Percentiles rank a stretch among this genome's conserved stretches.
phyloP scores from a whole-genome alignment of 2,797 vertebrate genomes.

The Prionace glauca region DNA sequence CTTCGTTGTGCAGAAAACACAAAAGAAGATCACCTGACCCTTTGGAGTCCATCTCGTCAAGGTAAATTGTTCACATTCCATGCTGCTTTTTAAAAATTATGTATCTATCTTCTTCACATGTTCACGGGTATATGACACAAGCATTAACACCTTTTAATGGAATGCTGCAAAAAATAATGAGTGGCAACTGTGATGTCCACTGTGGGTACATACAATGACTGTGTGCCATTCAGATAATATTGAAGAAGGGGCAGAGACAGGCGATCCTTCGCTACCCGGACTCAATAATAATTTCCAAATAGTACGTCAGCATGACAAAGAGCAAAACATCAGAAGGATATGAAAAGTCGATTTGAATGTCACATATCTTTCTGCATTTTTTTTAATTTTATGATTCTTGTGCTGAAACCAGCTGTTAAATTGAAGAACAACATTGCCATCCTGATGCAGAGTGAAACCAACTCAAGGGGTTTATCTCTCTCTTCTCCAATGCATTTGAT shows the following conservation, averaged over 20 bases:
- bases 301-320: background rate
- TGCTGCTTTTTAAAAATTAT: too few relatives aligned
- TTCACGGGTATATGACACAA: too few relatives aligned
- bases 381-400: background rate
- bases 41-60: too few relatives aligned
- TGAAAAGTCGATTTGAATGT: background rate
- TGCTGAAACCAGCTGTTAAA: background rate
- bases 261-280: background rate
- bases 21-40: too few relatives aligned
- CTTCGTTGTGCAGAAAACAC: too few relatives aligned
- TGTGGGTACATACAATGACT: background rate
- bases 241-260: background rate
- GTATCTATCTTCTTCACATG: too few relatives aligned
- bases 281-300: background rate
- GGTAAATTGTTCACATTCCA: too few relatives aligned
- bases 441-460: background rate
- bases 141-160: background rate
- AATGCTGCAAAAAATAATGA: background rate
- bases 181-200: background rate
- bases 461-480: background rate
- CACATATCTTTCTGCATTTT: background rate
- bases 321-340: background rate
- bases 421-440: background rate
- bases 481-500: background rate
- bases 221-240: background rate